These are phyloP conservation scores for Drosophila dives DNA, from an alignment of 2,888 invertebrate genomes.

Conservation along the genomic window DNA sequence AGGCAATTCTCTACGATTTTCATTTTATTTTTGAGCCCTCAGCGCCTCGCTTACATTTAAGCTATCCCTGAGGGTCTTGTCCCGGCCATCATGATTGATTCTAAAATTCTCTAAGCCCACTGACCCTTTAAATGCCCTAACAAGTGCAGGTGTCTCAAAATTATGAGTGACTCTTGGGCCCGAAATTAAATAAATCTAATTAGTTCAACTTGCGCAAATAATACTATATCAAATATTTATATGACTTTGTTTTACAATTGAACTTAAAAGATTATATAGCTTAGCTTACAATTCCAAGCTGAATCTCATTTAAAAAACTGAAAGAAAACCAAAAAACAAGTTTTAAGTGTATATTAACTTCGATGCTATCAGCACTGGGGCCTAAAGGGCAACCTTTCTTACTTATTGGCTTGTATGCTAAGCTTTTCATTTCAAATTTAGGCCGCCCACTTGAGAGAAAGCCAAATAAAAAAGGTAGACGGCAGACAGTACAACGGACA, in stretches of 20 bases:
- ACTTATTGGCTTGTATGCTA: constrained; percentile 35
- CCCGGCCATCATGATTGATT: constrained; percentile 56
- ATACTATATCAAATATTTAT: neutral
- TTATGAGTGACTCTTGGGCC: neutral
- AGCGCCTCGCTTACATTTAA: constrained; percentile 23
- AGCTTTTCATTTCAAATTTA: constrained; percentile 39
- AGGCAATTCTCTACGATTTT: constrained; percentile 51
- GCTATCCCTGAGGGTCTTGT: constrained; percentile 47
- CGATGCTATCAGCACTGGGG: neutral
- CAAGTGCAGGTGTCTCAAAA: neutral
- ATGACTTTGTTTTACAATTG: neutral
- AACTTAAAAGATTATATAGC: neutral
- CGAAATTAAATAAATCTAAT: neutral
- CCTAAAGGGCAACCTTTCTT: constrained; percentile 25
- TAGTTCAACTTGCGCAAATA: neutral
- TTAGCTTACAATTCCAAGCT: neutral
- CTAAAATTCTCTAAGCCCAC: constrained; percentile 45
- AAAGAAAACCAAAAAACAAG: neutral
- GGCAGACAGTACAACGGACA: constrained; percentile 12
- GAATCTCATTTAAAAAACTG: neutral
- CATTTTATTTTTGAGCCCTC: constrained; percentile 64
- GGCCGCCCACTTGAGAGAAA: constrained; percentile 25
- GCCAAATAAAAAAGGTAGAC: constrained; percentile 30
- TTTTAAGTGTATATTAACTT: constrained; percentile 20
- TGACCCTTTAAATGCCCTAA: constrained; percentile 49